Base-by-base conservation (phyloP, 2,888 invertebrate species). In the Ectemnius lituratus region DNA sequence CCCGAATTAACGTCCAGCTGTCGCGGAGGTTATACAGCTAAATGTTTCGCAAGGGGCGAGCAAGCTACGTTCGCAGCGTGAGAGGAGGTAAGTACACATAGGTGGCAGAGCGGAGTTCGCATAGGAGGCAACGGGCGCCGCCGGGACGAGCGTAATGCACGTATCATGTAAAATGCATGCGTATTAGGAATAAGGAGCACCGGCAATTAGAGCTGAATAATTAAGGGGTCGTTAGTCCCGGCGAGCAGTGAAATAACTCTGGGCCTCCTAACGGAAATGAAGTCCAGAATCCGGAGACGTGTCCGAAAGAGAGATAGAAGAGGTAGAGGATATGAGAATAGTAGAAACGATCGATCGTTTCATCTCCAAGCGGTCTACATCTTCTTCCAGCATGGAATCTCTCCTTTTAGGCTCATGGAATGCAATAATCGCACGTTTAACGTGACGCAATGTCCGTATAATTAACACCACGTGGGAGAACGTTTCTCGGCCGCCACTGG, bases 141-240 rank as follows among this genome's bases (percentile, higher is more conserved):
- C 1, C 66, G 37, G 66, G 46, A 70, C 79, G 77, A 66, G 65
- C 16, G 61, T 75, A 75, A 78, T 78, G 72, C 27, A 60, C 60
- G 67, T 71, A 62, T 46, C 75, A 67, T 70, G 73, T 27, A 67
- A 70, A 82, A 76, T 72, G 73, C 76, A 67, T 66, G 62, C 74
- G 74, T 78, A 78, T 76, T 73, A 49, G 76, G 76, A 82, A 82
- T 82, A 82, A 82, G 79, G 47, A 73, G 70, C 75, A 61, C 65
- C 52, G 69, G 82, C 82, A 82, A 82, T 82, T 82, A 82, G 70
- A 71, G 65, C 62, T 47, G 82, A 82, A 82, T 82, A 82, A 82
- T 82, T 82, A 82, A 79, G 79, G 67, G 72, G 75, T 82, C 79
- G 80, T 82, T 82, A 80, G 73, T 75, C 82, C 69, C 80, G 80